Conservation (phyloP, 2,113 vertebrate genomes). For the Prietella phreatophila region DNA sequence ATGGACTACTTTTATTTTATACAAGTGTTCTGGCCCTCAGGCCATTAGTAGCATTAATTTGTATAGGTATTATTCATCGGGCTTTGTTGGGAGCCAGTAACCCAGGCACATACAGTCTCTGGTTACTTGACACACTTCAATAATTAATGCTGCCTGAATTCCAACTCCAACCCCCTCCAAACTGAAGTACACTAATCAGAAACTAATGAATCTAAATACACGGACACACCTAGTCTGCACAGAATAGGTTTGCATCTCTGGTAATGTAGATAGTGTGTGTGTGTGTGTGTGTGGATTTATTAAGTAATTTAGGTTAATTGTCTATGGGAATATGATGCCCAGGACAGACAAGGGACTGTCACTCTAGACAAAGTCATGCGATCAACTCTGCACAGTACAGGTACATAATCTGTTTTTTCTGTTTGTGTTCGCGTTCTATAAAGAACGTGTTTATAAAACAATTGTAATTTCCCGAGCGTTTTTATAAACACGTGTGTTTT, state of each 20-base stretch:
- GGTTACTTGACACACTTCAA: constrained; percentile 71
- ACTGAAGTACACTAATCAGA: not conserved
- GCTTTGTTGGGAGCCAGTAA: constrained; percentile 69
- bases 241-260: not conserved
- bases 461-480: not conserved
- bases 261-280: not conserved
- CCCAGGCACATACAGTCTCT: constrained; percentile 64
- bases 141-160: constrained; percentile 73
- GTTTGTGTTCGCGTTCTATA: not conserved
- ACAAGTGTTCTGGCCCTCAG: not conserved
- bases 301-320: constrained; percentile 16
- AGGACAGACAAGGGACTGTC: constrained; percentile 65
- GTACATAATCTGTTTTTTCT: constrained; percentile 25
- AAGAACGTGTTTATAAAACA: not conserved
- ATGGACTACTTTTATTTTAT: not conserved
- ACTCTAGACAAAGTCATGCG: constrained; percentile 59
- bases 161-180: constrained; percentile 69
- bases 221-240: not conserved
- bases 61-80: constrained; percentile 33
- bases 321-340: constrained; percentile 65
- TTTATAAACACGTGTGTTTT: not conserved
- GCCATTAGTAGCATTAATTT: not conserved
- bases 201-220: not conserved
- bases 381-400: constrained; percentile 54
- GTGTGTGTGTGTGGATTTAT: not conserved